Evolutionary conservation across 64 coral and sea anemone genomes (phyloP).

Genomic region (Montipora efflorescens): DNA sequence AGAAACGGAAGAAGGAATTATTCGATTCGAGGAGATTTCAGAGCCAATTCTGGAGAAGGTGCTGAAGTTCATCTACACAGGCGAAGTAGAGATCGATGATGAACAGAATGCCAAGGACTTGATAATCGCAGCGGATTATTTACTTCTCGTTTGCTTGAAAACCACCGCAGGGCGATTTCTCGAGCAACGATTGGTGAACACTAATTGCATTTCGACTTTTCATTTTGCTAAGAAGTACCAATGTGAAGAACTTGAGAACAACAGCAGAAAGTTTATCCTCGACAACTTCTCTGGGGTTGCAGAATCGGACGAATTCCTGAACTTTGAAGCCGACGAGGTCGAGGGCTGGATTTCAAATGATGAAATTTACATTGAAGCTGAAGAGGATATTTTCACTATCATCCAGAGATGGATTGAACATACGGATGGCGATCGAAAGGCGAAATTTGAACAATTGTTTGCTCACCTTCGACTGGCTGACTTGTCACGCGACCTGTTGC

Average conservation of each 20-base stretch:
- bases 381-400: neutral
- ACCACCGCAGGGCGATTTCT: neutral
- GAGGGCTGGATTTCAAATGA: slow-evolving; percentile 10
- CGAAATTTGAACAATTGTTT: slow-evolving; percentile 3
- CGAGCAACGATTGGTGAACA: neutral
- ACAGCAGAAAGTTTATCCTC: neutral
- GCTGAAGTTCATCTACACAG: slow-evolving; percentile 30
- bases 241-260: neutral
- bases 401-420: slow-evolving; percentile 11
- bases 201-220: neutral
- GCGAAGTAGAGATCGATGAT: neutral
- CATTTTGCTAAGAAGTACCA: slow-evolving; percentile 11
- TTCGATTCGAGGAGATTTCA: slow-evolving; percentile 4
- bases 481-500: neutral
- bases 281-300: neutral
- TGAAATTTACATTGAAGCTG: neutral
- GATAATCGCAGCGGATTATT: slow-evolving; percentile 10
- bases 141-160: slow-evolving; percentile 21
- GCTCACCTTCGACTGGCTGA: neutral
- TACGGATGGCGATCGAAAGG: neutral
- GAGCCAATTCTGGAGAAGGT: neutral
- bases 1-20: neutral
- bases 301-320: neutral
- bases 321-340: neutral
- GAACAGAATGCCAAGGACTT: neutral